Evolutionary conservation across 2,113 vertebrate species (phyloP).

Genomic region (Himantopus leucocephalus): DNA sequence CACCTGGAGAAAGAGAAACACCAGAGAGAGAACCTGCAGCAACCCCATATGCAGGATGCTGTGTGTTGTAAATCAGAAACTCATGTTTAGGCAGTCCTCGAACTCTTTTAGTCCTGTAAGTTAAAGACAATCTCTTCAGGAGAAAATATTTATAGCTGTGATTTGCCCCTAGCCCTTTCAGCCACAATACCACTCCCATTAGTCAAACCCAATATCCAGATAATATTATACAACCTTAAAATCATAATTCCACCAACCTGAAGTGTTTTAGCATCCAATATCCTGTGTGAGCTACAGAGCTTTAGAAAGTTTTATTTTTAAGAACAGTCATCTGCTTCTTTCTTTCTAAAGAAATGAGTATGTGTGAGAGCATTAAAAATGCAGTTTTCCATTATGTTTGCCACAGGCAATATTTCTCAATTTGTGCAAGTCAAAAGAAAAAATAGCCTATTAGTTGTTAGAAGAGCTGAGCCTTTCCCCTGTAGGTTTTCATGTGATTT

Average conservation of each 20-base stretch:
- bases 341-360: slow-evolving; percentile 67
- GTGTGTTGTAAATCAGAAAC: background rate
- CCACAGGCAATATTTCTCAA: slow-evolving; percentile 76
- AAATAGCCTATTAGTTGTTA: slow-evolving; percentile 71
- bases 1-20: background rate
- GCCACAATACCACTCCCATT: background rate
- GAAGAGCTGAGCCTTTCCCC: slow-evolving; percentile 63
- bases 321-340: slow-evolving; percentile 65
- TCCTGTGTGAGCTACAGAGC: background rate
- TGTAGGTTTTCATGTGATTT: slow-evolving; percentile 62
- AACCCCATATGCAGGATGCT: background rate
- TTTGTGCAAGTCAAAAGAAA: slow-evolving; percentile 72
- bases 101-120: background rate
- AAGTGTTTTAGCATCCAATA: slow-evolving; percentile 44
- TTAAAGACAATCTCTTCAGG: background rate
- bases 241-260: slow-evolving; percentile 25
- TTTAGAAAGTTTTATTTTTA: slow-evolving; percentile 67
- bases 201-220: slow-evolving; percentile 18
- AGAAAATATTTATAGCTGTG: slow-evolving; percentile 17
- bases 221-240: slow-evolving; percentile 34
- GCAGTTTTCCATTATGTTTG: slow-evolving; percentile 74
- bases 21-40: background rate
- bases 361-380: slow-evolving; percentile 72
- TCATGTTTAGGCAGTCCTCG: background rate
- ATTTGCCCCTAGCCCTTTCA: slow-evolving; percentile 16